Evolutionary conservation across 2,797 vertebrate genomes (phyloP), one percentile per base, ranked within the genome.

Genomic region (Myripristis jacobus): DNA sequence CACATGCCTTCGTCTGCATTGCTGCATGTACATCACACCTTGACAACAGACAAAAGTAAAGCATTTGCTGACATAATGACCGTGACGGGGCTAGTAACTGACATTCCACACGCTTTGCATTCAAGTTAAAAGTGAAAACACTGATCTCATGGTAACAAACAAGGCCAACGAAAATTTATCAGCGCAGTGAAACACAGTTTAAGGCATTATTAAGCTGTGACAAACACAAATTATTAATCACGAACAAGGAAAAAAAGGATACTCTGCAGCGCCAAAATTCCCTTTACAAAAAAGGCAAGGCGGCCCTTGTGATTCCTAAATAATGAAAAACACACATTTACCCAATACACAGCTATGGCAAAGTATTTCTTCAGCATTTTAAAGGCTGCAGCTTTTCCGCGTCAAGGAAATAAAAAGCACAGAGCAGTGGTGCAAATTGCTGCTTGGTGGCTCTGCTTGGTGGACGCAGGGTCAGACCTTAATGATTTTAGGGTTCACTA

Each of bases 61-160:
- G 13, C 16, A 52, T 63, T 22, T 51, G 47, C 31, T 53, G 24
- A 19, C 22, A 11, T 18, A 48, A 46, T 10, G 27, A 27, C 58
- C 72, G 31, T 62, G 61, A 59, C 38, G 44, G 34, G 64, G 36
- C n/a, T 52, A 57, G 58, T 79, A 48, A 80, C 51, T 53, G 48
- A 63, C 58, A 47, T 74, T 77, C 48, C 19, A 60, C 10, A 1
- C 11, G 54, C 75, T 75, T 38, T 58, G 47, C 34, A 15, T 48
- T 36, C 54, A 52, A 68, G 64, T 76, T 44, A 69, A 66, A 77
- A 21, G 55, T 66, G 81, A 77, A 85, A 89, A 88, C 65, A 68
- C 19, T 89, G 82, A 85, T 70, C 72, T 80, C 59, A 77, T 53
- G 46, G 69, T 56, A 70, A 61, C 68, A 81, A 74, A 83, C 22